Percentiles rank a stretch among this genome's conserved stretches.
Conservation (phyloP, 2,113 vertebrate genomes). For the Poeciliopsis turrubarensis region DNA sequence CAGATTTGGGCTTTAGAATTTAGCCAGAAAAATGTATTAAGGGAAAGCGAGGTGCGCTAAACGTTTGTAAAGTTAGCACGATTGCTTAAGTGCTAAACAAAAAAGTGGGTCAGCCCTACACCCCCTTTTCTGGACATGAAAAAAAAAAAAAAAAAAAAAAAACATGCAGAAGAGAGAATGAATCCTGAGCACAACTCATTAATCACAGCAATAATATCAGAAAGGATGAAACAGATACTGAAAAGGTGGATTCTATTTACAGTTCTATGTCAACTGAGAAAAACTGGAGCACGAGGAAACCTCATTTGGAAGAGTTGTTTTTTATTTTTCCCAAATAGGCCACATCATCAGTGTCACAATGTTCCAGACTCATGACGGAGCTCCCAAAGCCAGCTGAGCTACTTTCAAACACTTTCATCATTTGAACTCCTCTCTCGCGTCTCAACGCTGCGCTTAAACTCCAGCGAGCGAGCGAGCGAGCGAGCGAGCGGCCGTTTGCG, state of each 20-base stretch:
- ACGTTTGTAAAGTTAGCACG: too few species aligned
- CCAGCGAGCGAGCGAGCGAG: background rate
- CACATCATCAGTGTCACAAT: constrained; percentile 29
- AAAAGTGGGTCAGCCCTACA: too few species aligned
- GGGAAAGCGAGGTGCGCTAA: too few species aligned
- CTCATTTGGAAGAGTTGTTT: constrained; percentile 1
- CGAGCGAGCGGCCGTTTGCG: background rate
- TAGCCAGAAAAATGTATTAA: too few species aligned
- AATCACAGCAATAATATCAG: background rate
- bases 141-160: too few species aligned
- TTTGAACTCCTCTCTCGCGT: constrained; percentile 23
- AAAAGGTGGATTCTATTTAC: background rate
- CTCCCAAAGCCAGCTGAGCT: constrained; percentile 5
- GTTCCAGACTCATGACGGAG: constrained; percentile 10
- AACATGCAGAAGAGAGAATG: background rate
- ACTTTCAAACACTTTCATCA: constrained; percentile 16
- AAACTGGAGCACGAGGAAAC: constrained; percentile 1
- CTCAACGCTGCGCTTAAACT: constrained; percentile 18
- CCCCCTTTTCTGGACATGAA: too few species aligned
- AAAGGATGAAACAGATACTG: background rate
- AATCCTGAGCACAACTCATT: background rate
- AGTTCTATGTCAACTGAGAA: background rate
- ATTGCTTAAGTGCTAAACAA: too few species aligned
- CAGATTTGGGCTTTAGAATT: too few species aligned
- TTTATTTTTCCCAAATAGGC: constrained; percentile 13